Percentiles rank a stretch among this genome's conserved stretches.
These are phyloP conservation scores for Oceanites oceanicus DNA, from an alignment of 2,113 vertebrate species.

Conservation along the genomic window DNA sequence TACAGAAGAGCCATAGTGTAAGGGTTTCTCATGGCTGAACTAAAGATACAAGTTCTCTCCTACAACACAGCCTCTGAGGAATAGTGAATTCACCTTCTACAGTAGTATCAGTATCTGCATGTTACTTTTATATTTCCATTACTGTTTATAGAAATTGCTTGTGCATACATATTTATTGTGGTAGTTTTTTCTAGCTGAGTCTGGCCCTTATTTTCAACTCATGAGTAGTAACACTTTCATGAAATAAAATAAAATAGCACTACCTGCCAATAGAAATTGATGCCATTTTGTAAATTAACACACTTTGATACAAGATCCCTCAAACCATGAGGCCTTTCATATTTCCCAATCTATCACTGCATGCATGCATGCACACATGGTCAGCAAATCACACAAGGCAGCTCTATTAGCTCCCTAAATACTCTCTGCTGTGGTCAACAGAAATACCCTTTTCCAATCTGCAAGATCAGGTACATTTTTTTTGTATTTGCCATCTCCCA, in stretches of 20 bases:
- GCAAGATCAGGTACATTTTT: background rate
- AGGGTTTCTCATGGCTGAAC: background rate
- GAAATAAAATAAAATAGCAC: background rate
- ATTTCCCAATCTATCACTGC: background rate
- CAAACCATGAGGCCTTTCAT: background rate
- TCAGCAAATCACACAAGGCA: background rate
- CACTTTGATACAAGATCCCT: background rate
- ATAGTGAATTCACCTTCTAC: background rate
- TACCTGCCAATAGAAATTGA: background rate
- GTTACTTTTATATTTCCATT: background rate
- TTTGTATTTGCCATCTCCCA: background rate
- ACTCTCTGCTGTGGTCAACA: background rate
- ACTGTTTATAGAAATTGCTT: slow-evolving; percentile 24
- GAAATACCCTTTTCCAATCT: background rate
- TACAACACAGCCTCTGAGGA: background rate
- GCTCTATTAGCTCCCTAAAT: background rate
- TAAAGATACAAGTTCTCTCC: background rate
- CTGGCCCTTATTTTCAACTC: background rate
- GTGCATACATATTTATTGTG: background rate
- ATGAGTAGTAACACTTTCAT: background rate
- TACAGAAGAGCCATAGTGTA: background rate
- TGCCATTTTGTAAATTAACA: background rate
- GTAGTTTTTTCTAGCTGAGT: background rate
- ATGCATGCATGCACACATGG: background rate
- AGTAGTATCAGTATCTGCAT: background rate